These are phyloP conservation scores for Paedocypris sp. DNA, from an alignment of 2,113 vertebrate species.

Conservation along the genomic window DNA sequence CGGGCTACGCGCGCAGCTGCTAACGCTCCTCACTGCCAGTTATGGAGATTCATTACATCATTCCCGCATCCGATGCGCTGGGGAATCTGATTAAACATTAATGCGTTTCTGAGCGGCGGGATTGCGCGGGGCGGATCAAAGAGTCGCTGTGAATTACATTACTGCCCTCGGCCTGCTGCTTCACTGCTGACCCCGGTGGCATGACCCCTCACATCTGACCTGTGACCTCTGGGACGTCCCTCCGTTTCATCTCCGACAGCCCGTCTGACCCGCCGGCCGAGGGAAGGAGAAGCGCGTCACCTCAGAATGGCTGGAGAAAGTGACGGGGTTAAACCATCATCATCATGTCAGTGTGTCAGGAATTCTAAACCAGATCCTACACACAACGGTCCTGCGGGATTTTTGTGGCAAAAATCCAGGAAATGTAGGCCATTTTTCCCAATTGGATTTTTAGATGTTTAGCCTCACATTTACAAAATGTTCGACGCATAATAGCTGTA, in stretches of 20 bases:
- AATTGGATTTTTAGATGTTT: no score
- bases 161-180: not conserved
- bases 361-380: no score
- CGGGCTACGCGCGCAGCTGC: not conserved
- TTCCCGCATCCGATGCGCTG: not conserved
- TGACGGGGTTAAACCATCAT: slow-evolving; percentile 14
- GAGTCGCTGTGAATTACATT: slow-evolving; percentile 5
- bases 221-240: slow-evolving; percentile 11
- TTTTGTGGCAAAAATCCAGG: no score
- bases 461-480: no score
- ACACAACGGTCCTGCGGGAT: no score
- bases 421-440: no score
- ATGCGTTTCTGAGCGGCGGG: not conserved
- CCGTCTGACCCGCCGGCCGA: not conserved
- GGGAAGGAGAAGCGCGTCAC: not conserved
- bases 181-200: slow-evolving; percentile 15
- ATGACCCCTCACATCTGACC: slow-evolving; percentile 22
- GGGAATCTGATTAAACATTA: slow-evolving; percentile 15
- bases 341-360: no score
- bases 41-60: not conserved
- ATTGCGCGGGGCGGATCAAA: slow-evolving; percentile 3
- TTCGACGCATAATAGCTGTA: no score
- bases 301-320: slow-evolving; percentile 6
- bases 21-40: not conserved
- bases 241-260: slow-evolving; percentile 8